Base-by-base conservation (phyloP, 1,140 invertebrate species). In the Aphis craccivora region DNA sequence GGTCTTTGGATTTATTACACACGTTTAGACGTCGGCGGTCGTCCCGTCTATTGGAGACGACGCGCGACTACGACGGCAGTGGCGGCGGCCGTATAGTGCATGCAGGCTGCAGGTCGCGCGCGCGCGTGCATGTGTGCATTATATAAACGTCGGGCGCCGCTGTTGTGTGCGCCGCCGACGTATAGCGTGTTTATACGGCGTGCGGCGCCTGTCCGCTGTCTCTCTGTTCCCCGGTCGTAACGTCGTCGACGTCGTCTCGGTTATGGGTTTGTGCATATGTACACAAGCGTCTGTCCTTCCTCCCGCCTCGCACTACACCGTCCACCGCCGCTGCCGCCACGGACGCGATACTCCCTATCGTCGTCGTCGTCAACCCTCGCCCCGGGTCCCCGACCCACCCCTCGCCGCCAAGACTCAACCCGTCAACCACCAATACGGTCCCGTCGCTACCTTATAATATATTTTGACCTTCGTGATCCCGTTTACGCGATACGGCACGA, bases 201-300 rank as follows among this genome's bases (percentile, higher is more conserved):
- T 55, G 55, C 89, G 89, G 89, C 89, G 89, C 89, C 89, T 90
- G 89, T 67, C 25, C 89, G 89, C 89, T 90, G 89, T 90, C 89
- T 60, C 55, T 18, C 60, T n/a, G 60, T 76, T 76, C 55, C n/a
- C 37, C 89, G 37, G 37, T 43, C 53, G 53, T 90, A 89, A 53
- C 35, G 88, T 60, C 89, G 89, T 53, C 88, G n/a, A 25, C 88
- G n/a, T 37, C 88, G 53, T 76, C 60, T 76, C 60, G 30, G 60
- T 37, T 89, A 40, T 40, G 25, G 23, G 87, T 55, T 23, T 88
- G 48, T 55, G n/a, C 25, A 35, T 53, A 89, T 51, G 48, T 88
- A 25, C n/a, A 30, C 23, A 55, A 35, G 48, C 37, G 86, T 48
- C 84, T 86, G 18, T 86, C 43, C 9, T 40, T 43, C 22, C 43